Base-by-base conservation (phyloP, 2,797 vertebrate species). In the Tachyglossus aculeatus region DNA sequence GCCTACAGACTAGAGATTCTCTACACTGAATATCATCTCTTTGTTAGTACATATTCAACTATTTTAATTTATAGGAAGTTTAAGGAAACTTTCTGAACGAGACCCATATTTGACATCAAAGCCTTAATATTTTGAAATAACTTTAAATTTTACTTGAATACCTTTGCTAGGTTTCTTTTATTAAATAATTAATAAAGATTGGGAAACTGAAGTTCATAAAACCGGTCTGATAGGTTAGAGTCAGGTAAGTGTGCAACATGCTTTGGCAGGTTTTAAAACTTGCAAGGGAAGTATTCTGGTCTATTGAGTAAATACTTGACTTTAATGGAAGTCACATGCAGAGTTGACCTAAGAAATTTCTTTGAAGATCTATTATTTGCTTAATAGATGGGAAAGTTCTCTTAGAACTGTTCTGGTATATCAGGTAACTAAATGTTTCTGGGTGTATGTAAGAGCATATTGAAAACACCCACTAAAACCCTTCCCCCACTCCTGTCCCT, bases 21-120 rank as follows among this genome's bases (percentile, higher is more conserved):
- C n/a, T n/a, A n/a, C n/a, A n/a, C n/a, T n/a, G n/a, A n/a, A n/a
- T n/a, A n/a, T n/a, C n/a, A n/a, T n/a, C n/a, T n/a, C n/a, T n/a
- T n/a, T n/a, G n/a, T n/a, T n/a, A n/a, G n/a, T n/a, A n/a, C n/a
- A n/a, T n/a, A n/a, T 52, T 15, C 65, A 54, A 63, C 66, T 71
- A 67, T 59, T 78, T 78, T 77, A 21, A 63, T 81, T 73, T 37
- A 54, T 62, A 25, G 22, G 8, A 62, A 3, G 27, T 39, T 45
- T 48, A 75, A 32, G 31, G 39, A 67, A 54, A 48, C 32, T 57
- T 64, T 74, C 48, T 80, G 31, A 61, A 15, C 58, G 33, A 34
- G 47, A 48, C 44, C 32, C 47, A 39, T 69, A 21, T 67, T 66
- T 74, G 24, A 38, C 51, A 74, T 74, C 11, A 55, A 24, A 18